Base-by-base conservation (phyloP, 2,888 invertebrate genomes). In the Drosophila ochracea region DNA sequence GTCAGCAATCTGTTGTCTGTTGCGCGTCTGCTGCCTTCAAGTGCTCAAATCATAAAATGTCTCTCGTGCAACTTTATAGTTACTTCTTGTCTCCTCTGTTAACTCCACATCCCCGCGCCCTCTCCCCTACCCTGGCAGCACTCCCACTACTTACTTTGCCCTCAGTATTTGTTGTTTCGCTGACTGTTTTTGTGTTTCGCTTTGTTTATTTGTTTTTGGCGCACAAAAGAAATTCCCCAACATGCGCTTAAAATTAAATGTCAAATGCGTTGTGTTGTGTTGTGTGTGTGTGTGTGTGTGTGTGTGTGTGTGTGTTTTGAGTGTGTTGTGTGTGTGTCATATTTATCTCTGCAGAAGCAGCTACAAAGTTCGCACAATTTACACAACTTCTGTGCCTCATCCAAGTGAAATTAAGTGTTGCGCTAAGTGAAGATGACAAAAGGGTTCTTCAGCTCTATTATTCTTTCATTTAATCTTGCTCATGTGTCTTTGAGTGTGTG, bases 221-320 rank as follows among this genome's bases (percentile, higher is more conserved):
- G 65, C 83, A 90, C 89, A 88, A 91, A 90, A 91, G 89, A 91
- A 78, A 91, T 84, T 91, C 91, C 91, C 91, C 80, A 91, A 91
- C 90, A 91, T 88, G 89, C 83, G 91, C 90, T 91, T 91, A 86
- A 91, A 91, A 91, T 91, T 90, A 89, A 91, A 91, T 90, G 86
- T 86, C 84, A 89, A 91, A 80, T 88, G 89, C 80, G 82, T 68
- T 61, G 30, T 68, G 82, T 68, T 58, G 30, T 68, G 19, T 16
- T 74, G 11, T 33, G 33, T 41, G 31, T 9, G 31, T 43, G 7
- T 28, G 11, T 57, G 37, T 35, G 39, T 30, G 25, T 49, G 13
- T 64, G 59, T 49, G 60, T 28, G 39, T 64, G 59, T 55, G 31
- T 25, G n/a, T 55, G 39, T 16, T 33, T 37, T 72, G 60, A 58